These are phyloP conservation scores for Fissipunctia ypsillon DNA, from an alignment of 2,888 invertebrate species.

Conservation along the genomic window DNA sequence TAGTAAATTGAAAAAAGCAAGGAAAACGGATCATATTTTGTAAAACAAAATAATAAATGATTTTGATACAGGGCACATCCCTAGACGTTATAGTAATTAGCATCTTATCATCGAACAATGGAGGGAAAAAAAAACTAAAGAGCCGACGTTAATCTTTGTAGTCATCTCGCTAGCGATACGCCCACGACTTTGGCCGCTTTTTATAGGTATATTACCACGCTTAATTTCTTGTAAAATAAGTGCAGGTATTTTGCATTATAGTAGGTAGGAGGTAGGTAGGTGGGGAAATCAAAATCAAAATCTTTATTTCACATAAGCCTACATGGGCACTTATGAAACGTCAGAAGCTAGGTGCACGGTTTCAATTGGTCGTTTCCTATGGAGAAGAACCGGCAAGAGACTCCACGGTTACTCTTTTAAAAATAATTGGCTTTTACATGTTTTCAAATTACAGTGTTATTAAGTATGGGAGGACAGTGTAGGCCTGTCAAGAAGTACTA, in stretches of 20 bases:
- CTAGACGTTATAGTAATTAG: constrained; percentile 67
- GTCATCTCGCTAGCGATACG: constrained; percentile 63
- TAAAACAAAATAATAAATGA: not conserved
- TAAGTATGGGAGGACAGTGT: too few relatives aligned
- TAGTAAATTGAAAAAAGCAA: not conserved
- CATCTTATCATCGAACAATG: constrained; percentile 73
- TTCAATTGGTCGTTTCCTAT: too few relatives aligned
- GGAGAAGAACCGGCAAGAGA: too few relatives aligned
- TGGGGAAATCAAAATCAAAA: too few relatives aligned
- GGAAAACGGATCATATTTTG: not conserved
- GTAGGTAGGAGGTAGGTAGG: too few relatives aligned
- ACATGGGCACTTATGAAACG: too few relatives aligned
- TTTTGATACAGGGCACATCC: constrained; percentile 55
- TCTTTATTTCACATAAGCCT: too few relatives aligned
- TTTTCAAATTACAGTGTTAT: too few relatives aligned
- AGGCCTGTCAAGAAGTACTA: too few relatives aligned
- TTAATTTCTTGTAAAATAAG: constrained; percentile 25
- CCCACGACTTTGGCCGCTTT: constrained; percentile 42
- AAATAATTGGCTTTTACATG: too few relatives aligned
- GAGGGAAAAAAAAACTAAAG: constrained; percentile 69
- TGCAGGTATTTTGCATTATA: constrained; percentile 15
- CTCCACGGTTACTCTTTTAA: too few relatives aligned
- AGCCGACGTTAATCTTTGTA: constrained; percentile 69
- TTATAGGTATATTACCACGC: constrained; percentile 15
- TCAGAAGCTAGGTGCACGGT: too few relatives aligned